phyloP scores from a whole-genome alignment of 2,797 vertebrate genomes.

The Clarias laeviceps region DNA sequence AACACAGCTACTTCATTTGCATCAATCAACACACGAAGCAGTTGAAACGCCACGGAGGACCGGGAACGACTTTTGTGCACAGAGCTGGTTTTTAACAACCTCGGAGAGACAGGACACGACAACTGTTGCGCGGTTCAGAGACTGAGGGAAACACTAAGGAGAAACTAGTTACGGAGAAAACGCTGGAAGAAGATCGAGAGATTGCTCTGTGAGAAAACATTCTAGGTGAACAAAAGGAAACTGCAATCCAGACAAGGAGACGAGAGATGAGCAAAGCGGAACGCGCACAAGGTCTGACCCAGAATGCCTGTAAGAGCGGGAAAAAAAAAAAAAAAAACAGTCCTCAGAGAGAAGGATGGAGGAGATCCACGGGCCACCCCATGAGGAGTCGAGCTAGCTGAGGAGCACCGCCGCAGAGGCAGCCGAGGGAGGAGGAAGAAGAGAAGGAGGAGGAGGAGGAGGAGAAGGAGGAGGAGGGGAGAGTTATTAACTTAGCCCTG shows the following conservation, averaged over 20 bases:
- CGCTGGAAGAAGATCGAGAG: background rate
- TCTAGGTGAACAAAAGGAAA: background rate
- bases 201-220: background rate
- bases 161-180: background rate
- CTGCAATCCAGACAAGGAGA: background rate
- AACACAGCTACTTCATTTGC: conserved; percentile 8
- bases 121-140: background rate
- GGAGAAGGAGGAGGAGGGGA: conserved; percentile 83
- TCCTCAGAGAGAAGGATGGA: conserved; percentile 64
- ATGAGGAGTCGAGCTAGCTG: conserved; percentile 57
- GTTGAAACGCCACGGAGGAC: background rate
- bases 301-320: conserved; percentile 28
- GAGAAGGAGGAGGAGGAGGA: conserved; percentile 77
- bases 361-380: conserved; percentile 71
- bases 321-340: background rate
- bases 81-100: background rate
- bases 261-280: background rate
- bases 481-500: conserved; percentile 99
- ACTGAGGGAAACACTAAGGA: background rate
- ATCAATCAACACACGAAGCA: background rate
- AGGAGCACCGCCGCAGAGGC: conserved; percentile 74
- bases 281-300: conserved; percentile 25
- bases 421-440: conserved; percentile 81
- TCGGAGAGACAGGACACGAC: background rate
- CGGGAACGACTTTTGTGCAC: background rate